A percentile compares a stretch with the other conserved stretches of the same genome.
Conservation (phyloP, 2,113 vertebrate species). For the Chaetops frenatus region DNA sequence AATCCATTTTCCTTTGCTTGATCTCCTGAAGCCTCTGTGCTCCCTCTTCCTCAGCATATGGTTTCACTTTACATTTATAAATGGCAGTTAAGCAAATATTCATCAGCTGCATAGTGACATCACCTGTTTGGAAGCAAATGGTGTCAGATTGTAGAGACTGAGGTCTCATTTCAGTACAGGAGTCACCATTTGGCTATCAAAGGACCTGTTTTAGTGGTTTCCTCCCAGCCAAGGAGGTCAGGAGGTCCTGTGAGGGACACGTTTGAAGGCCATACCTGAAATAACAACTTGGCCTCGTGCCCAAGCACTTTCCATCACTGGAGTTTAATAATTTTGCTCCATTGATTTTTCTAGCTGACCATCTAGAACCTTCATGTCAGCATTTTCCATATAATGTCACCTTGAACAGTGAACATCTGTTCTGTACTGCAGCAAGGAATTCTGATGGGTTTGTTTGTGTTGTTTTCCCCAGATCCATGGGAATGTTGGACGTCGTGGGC, state of each 20-base stretch:
- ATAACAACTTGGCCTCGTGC: background rate
- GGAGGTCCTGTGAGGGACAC: accelerated
- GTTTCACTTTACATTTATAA: background rate
- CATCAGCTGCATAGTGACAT: background rate
- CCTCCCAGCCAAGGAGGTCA: background rate
- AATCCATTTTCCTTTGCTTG: background rate
- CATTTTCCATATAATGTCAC: background rate
- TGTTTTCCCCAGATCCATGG: background rate
- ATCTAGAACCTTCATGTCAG: background rate
- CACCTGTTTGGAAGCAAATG: background rate
- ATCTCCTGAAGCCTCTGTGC: background rate
- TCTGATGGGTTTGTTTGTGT: background rate
- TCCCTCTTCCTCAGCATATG: background rate
- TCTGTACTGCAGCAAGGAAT: background rate
- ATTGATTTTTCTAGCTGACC: background rate
- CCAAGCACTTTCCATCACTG: background rate
- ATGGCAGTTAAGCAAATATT: background rate
- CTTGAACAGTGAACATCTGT: background rate
- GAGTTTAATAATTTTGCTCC: background rate
- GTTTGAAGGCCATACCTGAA: background rate
- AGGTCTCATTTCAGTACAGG: background rate
- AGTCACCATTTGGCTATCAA: background rate
- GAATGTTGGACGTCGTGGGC: background rate
- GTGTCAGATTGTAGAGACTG: background rate
- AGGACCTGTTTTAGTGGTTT: background rate